phyloP scores from a whole-genome alignment of 2,113 vertebrate species.

The Alexandromys fortis region DNA sequence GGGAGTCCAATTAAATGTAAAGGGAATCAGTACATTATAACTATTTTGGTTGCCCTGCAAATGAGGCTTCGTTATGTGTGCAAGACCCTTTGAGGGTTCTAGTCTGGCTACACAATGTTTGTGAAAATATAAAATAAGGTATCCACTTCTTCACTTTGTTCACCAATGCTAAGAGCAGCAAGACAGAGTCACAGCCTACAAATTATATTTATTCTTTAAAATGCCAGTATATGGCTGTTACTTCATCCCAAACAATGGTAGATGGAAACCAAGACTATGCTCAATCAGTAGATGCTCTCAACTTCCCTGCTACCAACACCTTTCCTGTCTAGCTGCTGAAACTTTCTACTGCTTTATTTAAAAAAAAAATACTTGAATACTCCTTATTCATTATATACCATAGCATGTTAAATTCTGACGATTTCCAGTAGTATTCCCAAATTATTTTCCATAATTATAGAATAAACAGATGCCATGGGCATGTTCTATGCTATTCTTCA shows the following conservation, averaged over 20 bases:
- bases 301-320: not conserved
- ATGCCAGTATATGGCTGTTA: not conserved
- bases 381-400: not conserved
- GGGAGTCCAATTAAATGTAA: not conserved
- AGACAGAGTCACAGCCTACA: not conserved
- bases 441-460: not conserved
- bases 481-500: not conserved
- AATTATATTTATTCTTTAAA: not conserved
- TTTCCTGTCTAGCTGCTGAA: not conserved
- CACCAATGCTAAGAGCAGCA: not conserved
- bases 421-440: not conserved
- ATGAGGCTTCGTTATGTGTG: not conserved
- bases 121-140: conserved; percentile 1
- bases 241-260: not conserved
- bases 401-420: not conserved
- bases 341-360: not conserved
- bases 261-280: not conserved
- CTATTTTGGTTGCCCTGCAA: not conserved
- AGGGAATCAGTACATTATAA: not conserved
- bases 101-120: not conserved
- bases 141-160: not conserved
- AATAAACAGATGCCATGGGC: not conserved
- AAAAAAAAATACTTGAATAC: not conserved
- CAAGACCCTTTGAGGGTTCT: not conserved
- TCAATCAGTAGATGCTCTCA: not conserved